A percentile compares a stretch with the other conserved stretches of the same genome.
Evolutionary conservation across 2,888 invertebrate species (phyloP).

Genomic region (Agrilus cyanescens): DNA sequence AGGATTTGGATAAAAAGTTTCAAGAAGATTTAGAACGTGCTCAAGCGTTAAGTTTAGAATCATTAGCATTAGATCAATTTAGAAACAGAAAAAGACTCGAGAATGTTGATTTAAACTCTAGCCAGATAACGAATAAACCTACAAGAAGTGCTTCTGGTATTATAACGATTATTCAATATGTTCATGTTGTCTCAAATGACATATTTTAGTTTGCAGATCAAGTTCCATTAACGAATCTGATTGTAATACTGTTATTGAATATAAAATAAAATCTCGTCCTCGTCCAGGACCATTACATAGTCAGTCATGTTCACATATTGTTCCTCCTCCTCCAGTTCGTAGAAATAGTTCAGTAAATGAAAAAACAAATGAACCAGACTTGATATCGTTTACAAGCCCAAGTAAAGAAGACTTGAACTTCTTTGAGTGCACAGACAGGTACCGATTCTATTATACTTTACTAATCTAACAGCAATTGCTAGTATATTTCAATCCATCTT

Average conservation of each 20-base stretch:
- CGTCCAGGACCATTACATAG: constrained; percentile 44
- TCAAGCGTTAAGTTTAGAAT: constrained; percentile 77
- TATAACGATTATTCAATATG: not conserved
- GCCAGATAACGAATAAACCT: constrained; percentile 12
- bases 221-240: constrained; percentile 33
- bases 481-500: too few species aligned
- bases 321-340: constrained; percentile 31
- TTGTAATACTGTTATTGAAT: constrained; percentile 21
- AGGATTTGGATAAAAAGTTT: constrained; percentile 70
- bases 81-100: constrained; percentile 51
- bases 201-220: constrained; percentile 27
- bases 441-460: too few species aligned
- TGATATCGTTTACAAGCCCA: constrained; percentile 62
- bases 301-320: constrained; percentile 36
- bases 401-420: too few species aligned
- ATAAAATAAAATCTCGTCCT: constrained; percentile 42
- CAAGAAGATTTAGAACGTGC: constrained; percentile 80
- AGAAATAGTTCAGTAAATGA: constrained; percentile 27
- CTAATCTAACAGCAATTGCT: too few species aligned
- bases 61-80: constrained; percentile 72
- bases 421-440: too few species aligned
- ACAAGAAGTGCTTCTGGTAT: constrained; percentile 24
- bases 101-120: constrained; percentile 24
- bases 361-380: constrained; percentile 40
- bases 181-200: not conserved